A percentile compares a stretch with the other conserved stretches of the same genome.
Conservation (phyloP, 2,113 vertebrate species). For the Cynoglossus semilaevis region DNA sequence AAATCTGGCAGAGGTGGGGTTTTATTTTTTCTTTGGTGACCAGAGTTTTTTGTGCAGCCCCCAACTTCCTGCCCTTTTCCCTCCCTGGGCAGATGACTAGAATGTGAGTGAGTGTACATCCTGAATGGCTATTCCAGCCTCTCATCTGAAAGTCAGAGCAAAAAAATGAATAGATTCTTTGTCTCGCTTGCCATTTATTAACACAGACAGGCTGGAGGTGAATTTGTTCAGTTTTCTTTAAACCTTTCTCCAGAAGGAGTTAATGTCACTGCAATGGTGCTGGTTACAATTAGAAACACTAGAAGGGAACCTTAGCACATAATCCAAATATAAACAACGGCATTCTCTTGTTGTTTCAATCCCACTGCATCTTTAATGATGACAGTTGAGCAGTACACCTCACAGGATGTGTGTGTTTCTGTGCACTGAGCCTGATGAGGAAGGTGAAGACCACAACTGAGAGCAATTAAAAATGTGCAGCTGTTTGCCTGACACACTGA, state of each 20-base stretch:
- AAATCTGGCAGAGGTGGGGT: slow-evolving; percentile 55
- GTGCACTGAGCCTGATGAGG: slow-evolving; percentile 44
- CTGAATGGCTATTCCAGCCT: slow-evolving; percentile 68
- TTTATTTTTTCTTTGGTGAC: slow-evolving; percentile 54
- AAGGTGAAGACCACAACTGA: slow-evolving; percentile 28
- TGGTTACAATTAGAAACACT: slow-evolving; percentile 5
- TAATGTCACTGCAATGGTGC: slow-evolving; percentile 31
- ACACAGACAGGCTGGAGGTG: slow-evolving; percentile 48
- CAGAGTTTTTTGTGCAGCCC: slow-evolving; percentile 43
- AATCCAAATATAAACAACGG: slow-evolving; percentile 12
- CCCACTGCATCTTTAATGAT: slow-evolving; percentile 17
- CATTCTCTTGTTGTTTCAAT: slow-evolving; percentile 8
- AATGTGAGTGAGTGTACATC: slow-evolving; percentile 49
- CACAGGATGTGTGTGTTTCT: slow-evolving; percentile 12
- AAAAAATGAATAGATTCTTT: slow-evolving; percentile 66
- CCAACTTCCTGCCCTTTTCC: slow-evolving; percentile 52
- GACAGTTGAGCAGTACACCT: slow-evolving; percentile 6
- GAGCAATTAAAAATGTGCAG: slow-evolving; percentile 51
- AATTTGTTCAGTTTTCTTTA: slow-evolving; percentile 37
- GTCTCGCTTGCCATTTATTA: slow-evolving; percentile 62
- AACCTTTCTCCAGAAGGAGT: slow-evolving; percentile 42
- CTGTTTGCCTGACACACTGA: slow-evolving; percentile 45
- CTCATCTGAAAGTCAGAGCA: slow-evolving; percentile 67
- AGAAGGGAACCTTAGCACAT: slow-evolving; percentile 7
- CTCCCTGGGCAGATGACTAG: slow-evolving; percentile 53